Base-by-base conservation (phyloP, 2,797 vertebrate genomes). In the Bovichtus diacanthus region DNA sequence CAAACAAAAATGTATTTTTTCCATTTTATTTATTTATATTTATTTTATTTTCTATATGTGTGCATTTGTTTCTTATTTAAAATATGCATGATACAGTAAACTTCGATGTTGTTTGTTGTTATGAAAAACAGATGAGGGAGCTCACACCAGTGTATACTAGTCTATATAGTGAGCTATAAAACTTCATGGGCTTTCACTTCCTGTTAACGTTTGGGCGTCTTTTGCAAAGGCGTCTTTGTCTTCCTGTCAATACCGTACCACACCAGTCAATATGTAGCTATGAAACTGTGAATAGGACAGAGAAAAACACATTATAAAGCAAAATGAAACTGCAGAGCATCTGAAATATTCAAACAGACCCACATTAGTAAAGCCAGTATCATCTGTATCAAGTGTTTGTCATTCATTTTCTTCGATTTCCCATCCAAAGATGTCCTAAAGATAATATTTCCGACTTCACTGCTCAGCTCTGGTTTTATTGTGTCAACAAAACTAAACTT, bases 181-280 rank as follows among this genome's bases (percentile, higher is more conserved):
- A 4, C 21, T 44, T 38, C 16, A 7, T 27, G 1, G 1, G 4
- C 63, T 81, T 73, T 83, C 67, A 81, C 83, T 90, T 93, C 91
- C 89, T 90, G 74, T 86, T 77, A n/a, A 71, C 23, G n/a, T 62
- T 51, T 74, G 41, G 39, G 55, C 7, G 2, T 58, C 60, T 66
- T 78, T 25, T 76, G 54, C 18, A 15, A 44, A 74, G 27, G 60
- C 1, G 9, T 2, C 1, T 36, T 27, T 27, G 0, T 43, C 78
- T 89, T 88, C 84, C 83, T 88, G 82, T 87, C 23, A 64, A 15
- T 18, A 1, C 25, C 31, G 3, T 15, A 39, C 11, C 65, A 23
- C 75, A 54, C 1, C 27, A 47, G 13, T 29, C 11, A 19, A 41
- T 15, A 25, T 21, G 9, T 3, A 7, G 19, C 4, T 39, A 1